Conservation (phyloP, 2,113 vertebrate species). For the Ginglymostoma cirratum region DNA sequence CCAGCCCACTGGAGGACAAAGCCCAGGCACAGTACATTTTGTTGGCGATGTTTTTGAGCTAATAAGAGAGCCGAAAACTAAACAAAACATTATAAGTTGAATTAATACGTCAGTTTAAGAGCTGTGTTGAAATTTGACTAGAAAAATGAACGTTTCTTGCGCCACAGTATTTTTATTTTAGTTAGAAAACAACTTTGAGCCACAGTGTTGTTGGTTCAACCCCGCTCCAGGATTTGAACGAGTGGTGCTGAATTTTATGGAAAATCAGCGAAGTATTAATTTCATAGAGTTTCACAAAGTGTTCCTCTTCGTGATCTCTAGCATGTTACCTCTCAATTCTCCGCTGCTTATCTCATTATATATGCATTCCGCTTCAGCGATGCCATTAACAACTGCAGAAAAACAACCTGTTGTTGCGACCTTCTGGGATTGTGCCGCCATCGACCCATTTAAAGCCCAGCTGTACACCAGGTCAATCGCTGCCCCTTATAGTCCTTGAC, state of each 20-base stretch:
- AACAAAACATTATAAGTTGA: neutral
- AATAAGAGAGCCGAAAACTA: neutral
- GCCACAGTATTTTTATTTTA: neutral
- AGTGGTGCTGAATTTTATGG: neutral
- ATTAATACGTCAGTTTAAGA: neutral
- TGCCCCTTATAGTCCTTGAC: no score
- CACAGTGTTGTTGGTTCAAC: neutral
- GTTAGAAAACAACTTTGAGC: neutral
- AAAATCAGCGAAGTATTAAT: no score
- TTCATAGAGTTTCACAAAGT: no score
- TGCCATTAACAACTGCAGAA: no score
- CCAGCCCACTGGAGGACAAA: neutral
- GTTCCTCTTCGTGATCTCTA: no score
- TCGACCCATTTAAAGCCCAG: no score
- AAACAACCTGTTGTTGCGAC: no score
- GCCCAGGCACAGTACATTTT: neutral
- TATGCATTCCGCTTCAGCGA: no score
- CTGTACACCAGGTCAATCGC: no score
- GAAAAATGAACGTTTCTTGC: neutral
- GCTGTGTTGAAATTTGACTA: neutral
- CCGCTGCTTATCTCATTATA: no score
- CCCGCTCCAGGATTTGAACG: neutral
- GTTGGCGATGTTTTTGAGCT: neutral
- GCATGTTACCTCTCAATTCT: no score
- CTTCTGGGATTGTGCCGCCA: no score